Conservation (phyloP, 2,113 vertebrate species). For the Dicaeum eximium region DNA sequence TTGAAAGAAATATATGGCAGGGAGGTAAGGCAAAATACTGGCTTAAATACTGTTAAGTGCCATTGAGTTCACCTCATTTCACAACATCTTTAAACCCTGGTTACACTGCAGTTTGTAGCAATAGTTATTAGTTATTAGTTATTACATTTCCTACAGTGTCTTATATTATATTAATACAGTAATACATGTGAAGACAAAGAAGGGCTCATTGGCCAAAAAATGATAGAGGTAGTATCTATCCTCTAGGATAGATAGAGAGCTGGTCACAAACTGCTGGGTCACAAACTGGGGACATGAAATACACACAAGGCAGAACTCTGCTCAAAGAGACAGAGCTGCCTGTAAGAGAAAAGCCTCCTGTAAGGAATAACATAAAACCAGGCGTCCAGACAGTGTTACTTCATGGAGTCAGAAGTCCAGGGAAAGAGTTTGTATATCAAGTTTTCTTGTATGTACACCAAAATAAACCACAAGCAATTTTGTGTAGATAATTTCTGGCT, state of each 20-base stretch:
- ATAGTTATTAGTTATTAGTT: not conserved
- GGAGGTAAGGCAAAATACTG: not conserved
- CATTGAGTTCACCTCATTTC: not conserved
- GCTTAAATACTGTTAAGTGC: not conserved
- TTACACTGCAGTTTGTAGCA: not conserved
- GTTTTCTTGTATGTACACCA: not conserved
- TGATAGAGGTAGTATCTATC: rapidly evolving
- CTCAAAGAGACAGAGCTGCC: not conserved
- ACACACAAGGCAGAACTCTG: not conserved
- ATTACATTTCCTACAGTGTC: not conserved
- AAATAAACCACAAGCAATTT: not conserved
- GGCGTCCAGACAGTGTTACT: not conserved
- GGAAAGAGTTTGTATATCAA: not conserved
- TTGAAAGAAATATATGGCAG: not conserved
- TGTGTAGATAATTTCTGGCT: not conserved
- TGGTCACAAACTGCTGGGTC: not conserved
- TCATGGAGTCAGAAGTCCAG: not conserved
- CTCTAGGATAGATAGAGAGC: too few species aligned
- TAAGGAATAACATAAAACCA: not conserved
- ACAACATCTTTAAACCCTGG: not conserved
- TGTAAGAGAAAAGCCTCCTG: not conserved
- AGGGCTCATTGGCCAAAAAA: not conserved
- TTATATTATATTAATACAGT: not conserved
- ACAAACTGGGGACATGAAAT: not conserved
- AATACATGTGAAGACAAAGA: not conserved